phyloP scores from a whole-genome alignment of 2,113 vertebrate genomes.

The Balaenoptera acutorostrata region DNA sequence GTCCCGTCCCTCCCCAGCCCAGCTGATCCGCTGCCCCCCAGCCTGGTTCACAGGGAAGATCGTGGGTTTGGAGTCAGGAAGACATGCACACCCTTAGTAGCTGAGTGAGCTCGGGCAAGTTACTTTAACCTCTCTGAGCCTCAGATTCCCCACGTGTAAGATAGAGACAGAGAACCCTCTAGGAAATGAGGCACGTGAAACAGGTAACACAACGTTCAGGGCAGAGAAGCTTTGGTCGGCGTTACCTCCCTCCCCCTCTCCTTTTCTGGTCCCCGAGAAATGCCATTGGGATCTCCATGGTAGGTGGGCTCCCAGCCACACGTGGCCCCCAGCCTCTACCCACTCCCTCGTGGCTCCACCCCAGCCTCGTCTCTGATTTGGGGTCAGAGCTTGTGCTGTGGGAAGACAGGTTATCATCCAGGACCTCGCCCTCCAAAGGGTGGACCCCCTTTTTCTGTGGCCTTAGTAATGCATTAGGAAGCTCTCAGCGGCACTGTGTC shows the following conservation, averaged over 20 bases:
- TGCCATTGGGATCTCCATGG: not conserved
- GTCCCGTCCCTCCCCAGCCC: not conserved
- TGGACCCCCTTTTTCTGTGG: not conserved
- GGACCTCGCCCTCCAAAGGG: too few relatives aligned
- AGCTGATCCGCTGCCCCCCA: not conserved
- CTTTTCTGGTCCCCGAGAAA: not conserved
- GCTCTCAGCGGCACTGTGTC: not conserved
- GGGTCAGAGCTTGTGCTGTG: not conserved
- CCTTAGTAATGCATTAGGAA: not conserved
- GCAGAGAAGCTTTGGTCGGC: fast-evolving
- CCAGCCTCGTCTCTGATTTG: too few relatives aligned
- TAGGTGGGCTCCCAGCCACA: not conserved
- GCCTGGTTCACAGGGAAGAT: not conserved
- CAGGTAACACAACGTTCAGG: not conserved
- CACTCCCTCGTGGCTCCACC: not conserved
- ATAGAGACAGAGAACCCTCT: not conserved
- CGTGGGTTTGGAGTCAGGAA: not conserved
- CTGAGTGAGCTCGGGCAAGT: not conserved
- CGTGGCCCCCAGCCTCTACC: not conserved
- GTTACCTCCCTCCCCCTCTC: too few relatives aligned
- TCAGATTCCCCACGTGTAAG: conserved; percentile 57
- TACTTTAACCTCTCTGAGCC: conserved; percentile 42
- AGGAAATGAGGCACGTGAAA: fast-evolving
- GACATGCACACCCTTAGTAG: not conserved
- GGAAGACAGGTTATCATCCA: not conserved